Evolutionary conservation across 2,113 vertebrate genomes (phyloP).

Genomic region (Ornithorhynchus anatinus): DNA sequence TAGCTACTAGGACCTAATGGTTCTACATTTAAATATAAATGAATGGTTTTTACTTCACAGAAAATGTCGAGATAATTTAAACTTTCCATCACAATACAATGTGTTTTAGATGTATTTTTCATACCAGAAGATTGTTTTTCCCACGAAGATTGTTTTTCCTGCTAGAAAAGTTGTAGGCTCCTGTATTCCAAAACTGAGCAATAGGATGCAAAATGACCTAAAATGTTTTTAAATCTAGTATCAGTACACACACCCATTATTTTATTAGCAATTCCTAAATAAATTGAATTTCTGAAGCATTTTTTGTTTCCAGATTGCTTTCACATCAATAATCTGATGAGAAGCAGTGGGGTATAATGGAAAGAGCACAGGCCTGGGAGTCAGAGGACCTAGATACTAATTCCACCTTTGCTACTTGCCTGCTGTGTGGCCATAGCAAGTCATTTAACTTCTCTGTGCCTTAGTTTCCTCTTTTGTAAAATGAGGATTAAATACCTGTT

Average conservation of each 20-base stretch:
- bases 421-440: no score
- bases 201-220: background rate
- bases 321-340: no score
- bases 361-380: no score
- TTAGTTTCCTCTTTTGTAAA: no score
- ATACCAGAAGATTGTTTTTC: background rate
- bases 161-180: conserved; percentile 9
- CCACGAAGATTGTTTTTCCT: conserved; percentile 2
- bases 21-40: conserved; percentile 80
- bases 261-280: background rate
- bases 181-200: conserved; percentile 16
- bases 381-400: no score
- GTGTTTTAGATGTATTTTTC: conserved; percentile 41
- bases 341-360: no score
- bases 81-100: conserved; percentile 53
- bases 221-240: background rate
- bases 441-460: no score
- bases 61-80: conserved; percentile 65
- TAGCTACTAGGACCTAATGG: conserved; percentile 70
- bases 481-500: no score
- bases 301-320: no score
- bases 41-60: conserved; percentile 64
- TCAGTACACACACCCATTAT: background rate
- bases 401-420: no score
- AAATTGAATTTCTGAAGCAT: no score